Base-by-base conservation (phyloP, 2,797 vertebrate species). In the Pempheris klunzingeri region DNA sequence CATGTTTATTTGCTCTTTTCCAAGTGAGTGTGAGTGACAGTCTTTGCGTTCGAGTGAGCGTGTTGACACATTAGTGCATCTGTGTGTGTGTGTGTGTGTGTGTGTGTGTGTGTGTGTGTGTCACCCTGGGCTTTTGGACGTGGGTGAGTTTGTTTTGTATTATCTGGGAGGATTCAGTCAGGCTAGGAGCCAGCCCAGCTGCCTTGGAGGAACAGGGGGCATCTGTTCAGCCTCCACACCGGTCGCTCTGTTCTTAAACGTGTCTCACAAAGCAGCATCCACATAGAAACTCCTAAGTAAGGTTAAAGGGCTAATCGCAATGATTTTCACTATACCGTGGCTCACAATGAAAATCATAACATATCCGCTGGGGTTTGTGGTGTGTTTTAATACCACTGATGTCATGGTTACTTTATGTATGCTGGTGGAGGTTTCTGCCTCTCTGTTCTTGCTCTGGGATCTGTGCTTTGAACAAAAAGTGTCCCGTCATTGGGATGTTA, bases 151-250 rank as follows among this genome's bases (percentile, higher is more conserved):
- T 73, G 70, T 79, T 90, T 73, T 59, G 74, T 36, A 54, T 91
- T 70, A 70, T 76, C 32, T 65, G 39, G 47, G 38, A 78, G 77
- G 81, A 74, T 53, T 57, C 30, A 63, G 46, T 39, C 26, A 10
- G 67, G 80, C 83, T 81, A 4, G 1, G 20, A 80, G 85, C 90
- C 88, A 91, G 86, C 78, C 85, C 90, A 92, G 91, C 91, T 93
- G 92, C 72, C 82, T 76, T 69, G 1, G 69, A 50, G 80, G 84
- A 90, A 93, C 84, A 90, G 64, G 80, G 83, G 78, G 78, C 75
- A 64, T 91, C 87, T 92, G 81, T 92, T 89, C 83, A 64, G 83
- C 67, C 81, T 85, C 68, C 89, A 86, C 87, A 86, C 71, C 34
- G 36, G 82, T 74, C 11, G 18, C 65, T 74, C 57, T 87, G 75